These are phyloP conservation scores for Dysmachus trigonus DNA, from an alignment of 2,888 invertebrate species.

Conservation along the genomic window DNA sequence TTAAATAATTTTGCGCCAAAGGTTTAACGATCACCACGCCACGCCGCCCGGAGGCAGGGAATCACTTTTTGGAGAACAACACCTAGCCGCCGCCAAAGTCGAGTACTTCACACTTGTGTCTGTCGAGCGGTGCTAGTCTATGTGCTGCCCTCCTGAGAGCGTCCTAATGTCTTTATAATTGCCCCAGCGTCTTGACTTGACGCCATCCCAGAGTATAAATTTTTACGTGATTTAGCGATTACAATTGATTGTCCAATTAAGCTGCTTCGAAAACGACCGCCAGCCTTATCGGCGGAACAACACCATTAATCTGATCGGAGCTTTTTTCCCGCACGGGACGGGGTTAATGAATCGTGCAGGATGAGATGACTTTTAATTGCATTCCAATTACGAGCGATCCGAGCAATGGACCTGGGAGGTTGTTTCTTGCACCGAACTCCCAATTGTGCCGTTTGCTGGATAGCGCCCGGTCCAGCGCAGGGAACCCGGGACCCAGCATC, in stretches of 20 bases:
- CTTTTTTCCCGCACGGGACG: background rate
- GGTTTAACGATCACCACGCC: background rate
- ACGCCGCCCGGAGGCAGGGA: background rate
- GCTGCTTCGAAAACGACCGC: background rate
- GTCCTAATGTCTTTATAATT: constrained; percentile 33
- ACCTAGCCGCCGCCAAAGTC: background rate
- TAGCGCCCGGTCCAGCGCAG: background rate
- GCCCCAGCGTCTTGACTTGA: background rate
- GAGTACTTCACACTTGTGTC: constrained; percentile 1
- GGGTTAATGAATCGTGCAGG: constrained; percentile 19
- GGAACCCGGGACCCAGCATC: background rate
- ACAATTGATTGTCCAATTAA: constrained; percentile 17
- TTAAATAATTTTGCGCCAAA: background rate
- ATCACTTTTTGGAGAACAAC: background rate
- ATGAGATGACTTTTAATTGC: constrained; percentile 19
- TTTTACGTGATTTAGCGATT: constrained; percentile 33
- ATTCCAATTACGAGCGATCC: constrained; percentile 12
- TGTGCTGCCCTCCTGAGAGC: background rate
- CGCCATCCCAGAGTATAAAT: background rate
- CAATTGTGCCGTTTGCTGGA: background rate
- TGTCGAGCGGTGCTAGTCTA: background rate
- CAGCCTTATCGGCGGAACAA: background rate
- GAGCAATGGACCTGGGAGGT: background rate
- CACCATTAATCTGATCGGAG: background rate
- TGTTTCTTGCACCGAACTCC: constrained; percentile 2